These are phyloP conservation scores for Deilephila porcellus DNA, from an alignment of 2,888 invertebrate genomes.

Conservation along the genomic window DNA sequence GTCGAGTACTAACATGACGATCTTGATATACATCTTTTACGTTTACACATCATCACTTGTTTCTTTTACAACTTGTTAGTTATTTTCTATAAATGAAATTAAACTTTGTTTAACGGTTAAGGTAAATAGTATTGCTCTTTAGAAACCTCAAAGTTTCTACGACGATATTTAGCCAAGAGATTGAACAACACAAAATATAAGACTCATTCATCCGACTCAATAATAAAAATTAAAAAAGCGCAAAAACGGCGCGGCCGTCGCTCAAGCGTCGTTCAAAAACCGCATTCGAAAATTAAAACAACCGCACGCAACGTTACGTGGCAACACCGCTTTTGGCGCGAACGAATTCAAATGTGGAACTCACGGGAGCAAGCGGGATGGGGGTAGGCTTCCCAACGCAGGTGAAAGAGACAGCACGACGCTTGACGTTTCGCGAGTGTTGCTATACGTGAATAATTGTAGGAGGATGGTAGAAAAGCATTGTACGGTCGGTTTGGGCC, in stretches of 20 bases:
- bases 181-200: slow-evolving; percentile 17
- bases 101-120: neutral
- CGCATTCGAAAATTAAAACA: slow-evolving; percentile 82
- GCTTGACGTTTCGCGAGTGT: slow-evolving; percentile 65
- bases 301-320: slow-evolving; percentile 69
- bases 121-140: neutral
- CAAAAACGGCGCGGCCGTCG: slow-evolving; percentile 59
- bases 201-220: slow-evolving; percentile 40
- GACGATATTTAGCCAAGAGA: slow-evolving; percentile 12
- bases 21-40: no score
- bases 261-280: slow-evolving; percentile 73
- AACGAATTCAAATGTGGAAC: slow-evolving; percentile 48
- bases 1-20: no score
- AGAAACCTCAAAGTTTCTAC: neutral
- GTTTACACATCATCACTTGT: no score
- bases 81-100: no score
- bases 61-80: no score
- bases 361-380: slow-evolving; percentile 36
- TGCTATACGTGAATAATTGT: slow-evolving; percentile 67
- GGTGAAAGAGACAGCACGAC: slow-evolving; percentile 60
- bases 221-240: slow-evolving; percentile 48
- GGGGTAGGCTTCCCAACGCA: slow-evolving; percentile 38
- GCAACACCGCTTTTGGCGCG: slow-evolving; percentile 71
- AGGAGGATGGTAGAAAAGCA: slow-evolving; percentile 68
- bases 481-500: slow-evolving; percentile 81